Base-by-base conservation (phyloP, 2,797 vertebrate genomes). In the Halcyon leucocephala region DNA sequence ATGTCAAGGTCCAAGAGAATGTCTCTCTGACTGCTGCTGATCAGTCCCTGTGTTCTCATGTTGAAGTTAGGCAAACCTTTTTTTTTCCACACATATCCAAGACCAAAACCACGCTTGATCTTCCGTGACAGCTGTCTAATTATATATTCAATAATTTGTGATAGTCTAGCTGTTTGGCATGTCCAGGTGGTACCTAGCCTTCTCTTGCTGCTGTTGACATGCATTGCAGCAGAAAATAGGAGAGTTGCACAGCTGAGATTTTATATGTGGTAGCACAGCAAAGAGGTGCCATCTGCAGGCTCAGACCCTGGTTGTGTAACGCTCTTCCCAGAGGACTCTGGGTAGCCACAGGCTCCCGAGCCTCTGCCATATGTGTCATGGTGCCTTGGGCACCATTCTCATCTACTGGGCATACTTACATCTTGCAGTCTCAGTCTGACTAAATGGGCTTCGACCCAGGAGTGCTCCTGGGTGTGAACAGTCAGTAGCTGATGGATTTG, bases 251-350 rank as follows among this genome's bases (percentile, higher is more conserved):
- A 44, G 33, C 44, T 69, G 55, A 70, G 26, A 13, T 73, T 58
- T 52, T 37, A 3, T 20, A 58, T 4, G 10, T 18, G 39, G 72
- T 17, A 74, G 26, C 2, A 3, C 9, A 61, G 52, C n/a, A 49
- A 44, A 55, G 54, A 11, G 52, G 52, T 31, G 52, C 52, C 26
- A 5, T 46, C 46, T 69, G 44, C 55, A 51, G 48, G 42, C 29
- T 78, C 55, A 42, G 51, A 10, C 17, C 15, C 8, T 9, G 52
- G 35, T 13, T 79, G 71, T 21, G 28, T 31, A 26, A 69, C 37
- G 5, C 29, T 16, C 37, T 58, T 58, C 26, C 3, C 3, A 0
- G 44, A 48, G 37, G 19, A n/a, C 15, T 41, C 5, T 0, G 3
- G 48, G 17, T 33, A 60, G 28, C 28, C 1, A 3, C 25, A n/a